Evolutionary conservation across 2,888 invertebrate species (phyloP), one percentile per base, ranked within the genome.

Genomic region (Eucera pruinosa): DNA sequence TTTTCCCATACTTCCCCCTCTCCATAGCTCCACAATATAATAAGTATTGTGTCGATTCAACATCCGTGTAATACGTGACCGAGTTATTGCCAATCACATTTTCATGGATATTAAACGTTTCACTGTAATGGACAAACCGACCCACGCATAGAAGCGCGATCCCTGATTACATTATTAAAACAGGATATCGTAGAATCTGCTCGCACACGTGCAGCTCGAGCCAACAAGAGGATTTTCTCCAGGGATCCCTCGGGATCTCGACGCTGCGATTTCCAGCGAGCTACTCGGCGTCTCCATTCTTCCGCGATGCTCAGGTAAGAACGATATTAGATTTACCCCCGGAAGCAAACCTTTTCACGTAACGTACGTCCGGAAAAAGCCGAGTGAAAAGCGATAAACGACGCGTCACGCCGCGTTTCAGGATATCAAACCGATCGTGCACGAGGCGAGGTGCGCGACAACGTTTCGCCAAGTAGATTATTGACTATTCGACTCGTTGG

Each of bases 301-400:
- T 82, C 77, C 64, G 76, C 70, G 70, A 68, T 74, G 76, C 77
- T 78, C 66, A 80, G 76, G 74, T 82, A 82, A 84, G 80, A 86
- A 81, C 79, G 80, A 80, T 82, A 86, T 87, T 87, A 85, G 82
- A 84, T 87, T 84, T 83, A 75, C 67, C 61, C 23, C 13, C 30
- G 61, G 69, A 75, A 77, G 84, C 78, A 48, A 74, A 72, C 57
- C 66, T 68, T 82, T 81, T 74, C 85, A 58, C 81, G 71, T 81
- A 72, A 72, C 65, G 60, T 47, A 52, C 47, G 55, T 43, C 45
- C 76, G 75, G 67, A 80, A 84, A 82, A 79, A 78, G 55, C 27
- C 65, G 67, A 77, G 55, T 23, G 81, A 71, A 85, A 79, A 75
- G 68, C 84, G 83, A 84, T 85, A 81, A 85, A 84, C 84, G 81